Evolutionary conservation across 2,888 invertebrate species (phyloP).

Genomic region (Tinea trinotella): DNA sequence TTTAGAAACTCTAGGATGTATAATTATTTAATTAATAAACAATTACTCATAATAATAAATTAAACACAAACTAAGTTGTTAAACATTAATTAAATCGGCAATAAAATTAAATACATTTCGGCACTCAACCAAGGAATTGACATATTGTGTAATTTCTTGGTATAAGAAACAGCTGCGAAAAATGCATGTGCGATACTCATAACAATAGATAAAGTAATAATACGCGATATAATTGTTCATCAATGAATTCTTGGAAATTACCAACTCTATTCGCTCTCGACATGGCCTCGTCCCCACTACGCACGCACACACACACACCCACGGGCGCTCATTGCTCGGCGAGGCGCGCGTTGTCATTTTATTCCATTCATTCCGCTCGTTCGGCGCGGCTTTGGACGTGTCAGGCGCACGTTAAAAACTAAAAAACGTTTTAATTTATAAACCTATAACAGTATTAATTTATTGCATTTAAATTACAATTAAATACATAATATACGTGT

Average conservation of each 20-base stretch:
- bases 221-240: neutral
- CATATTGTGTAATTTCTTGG: no score
- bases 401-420: neutral
- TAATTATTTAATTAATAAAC: no score
- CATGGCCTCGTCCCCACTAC: conserved; percentile 2
- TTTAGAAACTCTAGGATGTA: no score
- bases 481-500: neutral
- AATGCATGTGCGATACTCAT: neutral
- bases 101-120: no score
- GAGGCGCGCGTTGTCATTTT: neutral
- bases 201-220: neutral
- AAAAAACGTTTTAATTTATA: neutral
- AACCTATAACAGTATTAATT: neutral
- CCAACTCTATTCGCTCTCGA: neutral
- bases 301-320: neutral
- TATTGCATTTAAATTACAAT: neutral
- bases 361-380: conserved; percentile 10
- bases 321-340: neutral
- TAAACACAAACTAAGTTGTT: no score
- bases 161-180: neutral
- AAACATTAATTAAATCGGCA: no score
- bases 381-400: neutral
- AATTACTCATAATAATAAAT: no score
- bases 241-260: neutral
- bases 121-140: no score